A percentile compares a stretch with the other conserved stretches of the same genome.
Evolutionary conservation across 2,797 vertebrate genomes (phyloP).

Genomic region (Avahi laniger): DNA sequence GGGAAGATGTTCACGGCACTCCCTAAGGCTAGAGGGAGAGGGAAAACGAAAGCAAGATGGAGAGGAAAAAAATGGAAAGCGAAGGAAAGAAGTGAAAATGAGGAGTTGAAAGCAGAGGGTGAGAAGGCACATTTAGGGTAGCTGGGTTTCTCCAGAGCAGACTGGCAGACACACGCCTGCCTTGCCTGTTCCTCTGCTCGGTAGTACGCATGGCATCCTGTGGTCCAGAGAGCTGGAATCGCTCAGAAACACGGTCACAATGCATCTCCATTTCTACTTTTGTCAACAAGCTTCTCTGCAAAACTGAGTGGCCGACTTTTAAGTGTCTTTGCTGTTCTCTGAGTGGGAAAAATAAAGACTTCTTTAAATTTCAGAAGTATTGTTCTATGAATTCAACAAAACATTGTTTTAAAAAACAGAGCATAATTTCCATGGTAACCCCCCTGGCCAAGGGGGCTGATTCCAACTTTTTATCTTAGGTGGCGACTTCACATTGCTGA

Average conservation of each 20-base stretch:
- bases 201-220: background rate
- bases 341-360: slow-evolving; percentile 38
- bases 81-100: background rate
- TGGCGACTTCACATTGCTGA: background rate
- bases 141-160: background rate
- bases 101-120: background rate
- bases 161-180: background rate
- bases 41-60: background rate
- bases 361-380: background rate
- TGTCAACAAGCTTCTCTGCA: slow-evolving; percentile 20
- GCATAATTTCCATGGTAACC: background rate
- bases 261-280: slow-evolving; percentile 1
- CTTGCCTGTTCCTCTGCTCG: background rate
- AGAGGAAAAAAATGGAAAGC: background rate
- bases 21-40: background rate
- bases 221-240: background rate
- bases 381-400: slow-evolving; percentile 17
- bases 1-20: background rate
- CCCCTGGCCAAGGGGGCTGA: background rate
- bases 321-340: slow-evolving; percentile 35
- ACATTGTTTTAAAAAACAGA: slow-evolving; percentile 1
- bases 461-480: background rate
- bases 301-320: slow-evolving; percentile 37
- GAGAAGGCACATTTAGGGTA: too few relatives aligned
- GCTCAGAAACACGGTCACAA: background rate